Evolutionary conservation across 2,797 vertebrate genomes (phyloP), one percentile per base, ranked within the genome.

Genomic region (Dendrocincla tyrannina): DNA sequence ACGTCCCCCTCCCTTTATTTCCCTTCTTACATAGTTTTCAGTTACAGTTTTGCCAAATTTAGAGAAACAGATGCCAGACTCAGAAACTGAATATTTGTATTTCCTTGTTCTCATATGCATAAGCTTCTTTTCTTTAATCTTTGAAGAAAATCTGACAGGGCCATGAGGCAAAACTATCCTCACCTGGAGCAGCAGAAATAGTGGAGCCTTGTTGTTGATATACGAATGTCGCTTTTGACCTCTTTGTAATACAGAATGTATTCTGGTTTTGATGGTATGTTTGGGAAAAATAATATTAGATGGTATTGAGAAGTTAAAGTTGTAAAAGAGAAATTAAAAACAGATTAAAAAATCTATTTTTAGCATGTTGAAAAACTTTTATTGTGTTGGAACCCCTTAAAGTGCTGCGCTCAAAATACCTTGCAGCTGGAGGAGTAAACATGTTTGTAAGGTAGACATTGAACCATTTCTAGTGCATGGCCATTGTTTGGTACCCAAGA

Each of bases 401-500:
- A 50, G 28, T 7, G 13, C 17, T 50, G 20, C n/a, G 7, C 2
- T 75, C 76, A 28, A 88, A 72, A 42, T 44, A 27, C 17, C 10
- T 27, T 22, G 11, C 4, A 39, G 3, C 53, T 81, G 39, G 66
- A 56, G 11, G 23, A 47, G 16, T 30, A 30, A 33, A 5, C 11
- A 3, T 17, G 14, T 60, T 78, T 68, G 11, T 66, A 35, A 14
- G 28, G 37, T 25, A 59, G 55, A 24, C 14, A 17, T 2, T 27
- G 47, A 75, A 7, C 53, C 0, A 25, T 58, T 84, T 72, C 27
- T 60, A 39, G 37, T 17, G 11, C 9, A 0, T 35, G 4, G 8
- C 11, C 15, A 2, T 5, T 35, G 7, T 60, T 91, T 42, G 59
- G n/a, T 15, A 8, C 25, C 63, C 23, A 3, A 5, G 58, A 0